phyloP scores from a whole-genome alignment of 2,113 vertebrate genomes.

The Pluvialis apricaria region DNA sequence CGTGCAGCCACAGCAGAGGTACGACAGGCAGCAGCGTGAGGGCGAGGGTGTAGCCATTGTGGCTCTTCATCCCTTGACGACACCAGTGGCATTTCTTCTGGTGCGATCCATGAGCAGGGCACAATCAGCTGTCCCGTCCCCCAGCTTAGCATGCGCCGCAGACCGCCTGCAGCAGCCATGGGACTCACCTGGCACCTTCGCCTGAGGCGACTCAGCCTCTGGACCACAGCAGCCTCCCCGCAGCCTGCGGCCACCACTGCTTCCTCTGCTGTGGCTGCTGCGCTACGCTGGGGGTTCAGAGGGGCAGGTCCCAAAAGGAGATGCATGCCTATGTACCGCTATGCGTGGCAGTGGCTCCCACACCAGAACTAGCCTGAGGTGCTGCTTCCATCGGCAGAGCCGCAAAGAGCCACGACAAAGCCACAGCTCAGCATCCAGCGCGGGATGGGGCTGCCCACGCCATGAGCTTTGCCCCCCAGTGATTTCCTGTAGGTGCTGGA shows the following conservation, averaged over 20 bases:
- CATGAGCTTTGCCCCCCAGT: fast-evolving
- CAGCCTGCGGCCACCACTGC: neutral
- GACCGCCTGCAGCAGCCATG: neutral
- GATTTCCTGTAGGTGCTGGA: neutral
- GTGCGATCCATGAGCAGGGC: fast-evolving
- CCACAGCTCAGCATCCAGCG: neutral
- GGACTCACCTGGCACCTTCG: neutral
- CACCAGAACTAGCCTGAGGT: neutral
- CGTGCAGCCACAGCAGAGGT: neutral
- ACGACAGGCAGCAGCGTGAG: fast-evolving
- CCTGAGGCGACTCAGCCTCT: neutral
- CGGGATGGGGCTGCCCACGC: neutral
- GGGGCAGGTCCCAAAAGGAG: neutral
- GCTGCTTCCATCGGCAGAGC: neutral
- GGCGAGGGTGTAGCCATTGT: neutral
- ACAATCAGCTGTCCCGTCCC: neutral
- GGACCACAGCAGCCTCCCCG: neutral
- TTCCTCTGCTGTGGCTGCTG: neutral
- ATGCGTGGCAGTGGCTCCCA: too few species aligned
- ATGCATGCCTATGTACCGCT: neutral
- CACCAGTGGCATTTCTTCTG: neutral
- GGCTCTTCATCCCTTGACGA: neutral
- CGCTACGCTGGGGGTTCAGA: fast-evolving
- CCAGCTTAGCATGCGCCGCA: neutral
- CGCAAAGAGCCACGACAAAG: fast-evolving